phyloP scores from a whole-genome alignment of 2,888 invertebrate species.

The Stenoptilia bipunctidactyla region DNA sequence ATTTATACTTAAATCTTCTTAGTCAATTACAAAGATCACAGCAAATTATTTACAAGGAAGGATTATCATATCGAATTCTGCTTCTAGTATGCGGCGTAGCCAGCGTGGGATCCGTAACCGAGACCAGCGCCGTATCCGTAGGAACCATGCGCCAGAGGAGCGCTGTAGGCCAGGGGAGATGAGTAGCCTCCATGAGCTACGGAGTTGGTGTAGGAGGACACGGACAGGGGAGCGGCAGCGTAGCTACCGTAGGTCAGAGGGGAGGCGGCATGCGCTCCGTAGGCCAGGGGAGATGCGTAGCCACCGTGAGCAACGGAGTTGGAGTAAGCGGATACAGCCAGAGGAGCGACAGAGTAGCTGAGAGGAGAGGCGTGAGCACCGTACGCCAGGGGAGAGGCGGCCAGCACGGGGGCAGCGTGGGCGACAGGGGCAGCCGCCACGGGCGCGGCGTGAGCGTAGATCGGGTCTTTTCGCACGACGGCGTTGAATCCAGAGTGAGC shows the following conservation, averaged over 20 bases:
- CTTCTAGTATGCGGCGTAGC: conserved; percentile 10
- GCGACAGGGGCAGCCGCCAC: conserved; percentile 7
- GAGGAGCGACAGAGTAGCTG: conserved; percentile 5
- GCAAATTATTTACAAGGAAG: no score
- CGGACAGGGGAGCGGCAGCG: conserved; percentile 16
- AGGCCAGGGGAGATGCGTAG: conserved; percentile 11
- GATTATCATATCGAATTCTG: no score
- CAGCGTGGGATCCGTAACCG: conserved; percentile 1
- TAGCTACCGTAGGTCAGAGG: conserved; percentile 7
- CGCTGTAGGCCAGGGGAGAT: conserved; percentile 6
- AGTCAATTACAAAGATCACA: no score
- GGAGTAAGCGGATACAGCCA: conserved; percentile 6
- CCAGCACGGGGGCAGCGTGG: conserved; percentile 4
- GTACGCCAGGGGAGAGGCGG: conserved; percentile 14
- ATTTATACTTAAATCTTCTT: no score
- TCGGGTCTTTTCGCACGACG: conserved; percentile 37
- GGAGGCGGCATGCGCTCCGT: conserved; percentile 16
- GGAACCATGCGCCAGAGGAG: not conserved
- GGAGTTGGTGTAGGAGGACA: conserved; percentile 3
- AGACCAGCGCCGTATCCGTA: conserved; percentile 5
- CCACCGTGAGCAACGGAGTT: conserved; percentile 12
- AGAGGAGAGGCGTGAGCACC: conserved; percentile 16
- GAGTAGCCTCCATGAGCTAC: not conserved
- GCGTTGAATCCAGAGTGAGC: conserved; percentile 50
- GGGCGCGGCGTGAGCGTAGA: conserved; percentile 12